Evolutionary conservation across 2,113 vertebrate species (phyloP), one percentile per base, ranked within the genome.

Genomic region (Myanophis thanlyinensis): DNA sequence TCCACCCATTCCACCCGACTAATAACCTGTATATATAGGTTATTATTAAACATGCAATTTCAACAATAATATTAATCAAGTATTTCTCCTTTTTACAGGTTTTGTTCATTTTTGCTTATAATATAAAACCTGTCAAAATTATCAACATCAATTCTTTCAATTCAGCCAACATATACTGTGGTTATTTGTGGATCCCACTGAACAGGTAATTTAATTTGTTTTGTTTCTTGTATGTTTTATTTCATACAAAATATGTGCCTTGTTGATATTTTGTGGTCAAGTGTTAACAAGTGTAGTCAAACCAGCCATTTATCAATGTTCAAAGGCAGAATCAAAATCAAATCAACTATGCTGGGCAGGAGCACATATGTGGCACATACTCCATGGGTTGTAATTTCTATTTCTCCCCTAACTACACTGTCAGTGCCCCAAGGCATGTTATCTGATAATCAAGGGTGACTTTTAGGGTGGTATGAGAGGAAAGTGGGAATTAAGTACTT

Each of bases 71-170:
- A 49, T 30, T 48, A 53, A 46, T 2, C n/a, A 59, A n/a, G 5
- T 93, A 18, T 18, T 5, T 93, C 91, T 62, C 7, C 8, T 90
- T 88, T 90, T 88, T 90, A 44, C 52, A 97, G 97, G 93, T 97
- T 92, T 96, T 98, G 93, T 85, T 98, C 84, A 90, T 98, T 91
- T 97, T 97, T 95, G 96, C 97, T 91, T 97, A 94, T 86, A 97
- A 97, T 87, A 96, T 18, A 47, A 89, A 91, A 67, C 88, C 93
- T 85, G 15, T 96, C 88, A 95, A 88, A 86, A 89, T 96, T 35
- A 96, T 88, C 20, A 95, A 94, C 22, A 54, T 93, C 35, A 95
- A 30, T 44, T 89, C 84, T 92, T 97, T 93, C 90, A 95, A 93
- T 90, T 90, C 97, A 91, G 2, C 22, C 5, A 94, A 93, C 89